Percentiles rank a stretch among this genome's conserved stretches.
Evolutionary conservation across 35 echinoderm and acorn worm genomes (phyloP).

Genomic region (Anneissia japonica): DNA sequence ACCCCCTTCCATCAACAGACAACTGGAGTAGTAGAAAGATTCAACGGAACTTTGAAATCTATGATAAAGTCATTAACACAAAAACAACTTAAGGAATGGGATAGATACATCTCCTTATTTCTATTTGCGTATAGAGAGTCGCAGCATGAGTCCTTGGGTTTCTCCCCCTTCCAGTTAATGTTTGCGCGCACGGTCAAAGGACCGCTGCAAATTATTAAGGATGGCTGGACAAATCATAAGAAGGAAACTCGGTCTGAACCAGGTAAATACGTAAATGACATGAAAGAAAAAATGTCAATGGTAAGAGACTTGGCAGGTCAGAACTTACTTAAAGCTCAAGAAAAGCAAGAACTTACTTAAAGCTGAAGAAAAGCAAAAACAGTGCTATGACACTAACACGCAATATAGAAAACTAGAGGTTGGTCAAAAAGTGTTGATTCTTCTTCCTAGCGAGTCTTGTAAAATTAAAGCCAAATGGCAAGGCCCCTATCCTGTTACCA

Average conservation of each 20-base stretch:
- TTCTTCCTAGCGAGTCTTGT: not conserved
- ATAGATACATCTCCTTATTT: slow-evolving; percentile 16
- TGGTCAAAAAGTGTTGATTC: slow-evolving; percentile 20
- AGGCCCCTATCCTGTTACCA: not conserved
- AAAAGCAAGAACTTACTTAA: too few species aligned
- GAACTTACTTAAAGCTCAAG: slow-evolving; percentile 18
- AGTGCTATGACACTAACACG: slow-evolving; percentile 13
- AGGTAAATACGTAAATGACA: not conserved
- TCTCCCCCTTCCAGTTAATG: slow-evolving; percentile 33
- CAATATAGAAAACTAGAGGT: not conserved
- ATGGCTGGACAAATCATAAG: not conserved
- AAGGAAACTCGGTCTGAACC: not conserved
- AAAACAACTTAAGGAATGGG: slow-evolving; percentile 8
- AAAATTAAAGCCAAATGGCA: slow-evolving; percentile 7
- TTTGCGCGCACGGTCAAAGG: slow-evolving; percentile 14
- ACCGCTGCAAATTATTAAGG: slow-evolving; percentile 1
- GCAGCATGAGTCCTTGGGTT: not conserved
- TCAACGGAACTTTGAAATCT: slow-evolving; percentile 22
- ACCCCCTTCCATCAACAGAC: not conserved
- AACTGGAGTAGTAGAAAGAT: slow-evolving; percentile 16
- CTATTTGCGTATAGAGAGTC: slow-evolving; percentile 40
- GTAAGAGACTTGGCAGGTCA: not conserved
- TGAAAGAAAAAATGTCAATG: not conserved
- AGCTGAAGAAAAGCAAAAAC: slow-evolving; percentile 18
- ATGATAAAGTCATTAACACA: not conserved